Evolutionary conservation across 2,113 vertebrate genomes (phyloP).

Genomic region (Herpailurus yagouaroundi): DNA sequence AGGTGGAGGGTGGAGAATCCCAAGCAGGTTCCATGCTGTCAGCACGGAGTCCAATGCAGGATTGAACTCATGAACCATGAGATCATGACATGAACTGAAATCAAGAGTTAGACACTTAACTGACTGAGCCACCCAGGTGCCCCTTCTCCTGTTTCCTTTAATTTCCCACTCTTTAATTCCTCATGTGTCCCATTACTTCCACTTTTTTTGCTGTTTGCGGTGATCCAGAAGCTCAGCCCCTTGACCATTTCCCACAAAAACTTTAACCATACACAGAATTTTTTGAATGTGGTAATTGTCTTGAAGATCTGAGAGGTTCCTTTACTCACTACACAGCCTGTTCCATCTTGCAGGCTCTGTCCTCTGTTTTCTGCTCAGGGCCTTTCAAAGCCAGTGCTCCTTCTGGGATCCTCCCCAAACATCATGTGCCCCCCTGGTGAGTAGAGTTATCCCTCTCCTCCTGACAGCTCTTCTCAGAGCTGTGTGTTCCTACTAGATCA

Average conservation of each 20-base stretch:
- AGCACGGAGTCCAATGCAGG: too few relatives aligned
- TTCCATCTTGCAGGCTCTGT: not conserved
- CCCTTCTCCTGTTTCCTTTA: not conserved
- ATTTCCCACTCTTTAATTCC: not conserved
- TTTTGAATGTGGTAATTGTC: not conserved
- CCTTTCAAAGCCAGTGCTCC: not conserved
- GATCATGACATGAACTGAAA: too few relatives aligned
- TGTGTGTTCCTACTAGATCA: not conserved
- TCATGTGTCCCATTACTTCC: not conserved
- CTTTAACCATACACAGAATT: not conserved
- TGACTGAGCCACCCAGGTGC: too few relatives aligned
- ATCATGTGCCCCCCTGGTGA: not conserved
- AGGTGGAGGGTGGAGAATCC: too few relatives aligned
- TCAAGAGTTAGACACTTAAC: too few relatives aligned
- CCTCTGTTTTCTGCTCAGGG: not conserved
- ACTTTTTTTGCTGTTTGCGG: not conserved
- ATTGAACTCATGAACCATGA: too few relatives aligned
- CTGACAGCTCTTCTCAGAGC: rapidly evolving
- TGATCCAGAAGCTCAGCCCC: not conserved
- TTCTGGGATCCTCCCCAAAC: not conserved
- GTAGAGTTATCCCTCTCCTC: not conserved
- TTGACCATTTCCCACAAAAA: not conserved
- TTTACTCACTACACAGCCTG: not conserved
- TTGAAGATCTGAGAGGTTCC: not conserved
- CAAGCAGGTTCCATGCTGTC: too few relatives aligned